Evolutionary conservation across 2,888 invertebrate species (phyloP), one percentile per base, ranked within the genome.

Genomic region (Rhynchonema sp.): DNA sequence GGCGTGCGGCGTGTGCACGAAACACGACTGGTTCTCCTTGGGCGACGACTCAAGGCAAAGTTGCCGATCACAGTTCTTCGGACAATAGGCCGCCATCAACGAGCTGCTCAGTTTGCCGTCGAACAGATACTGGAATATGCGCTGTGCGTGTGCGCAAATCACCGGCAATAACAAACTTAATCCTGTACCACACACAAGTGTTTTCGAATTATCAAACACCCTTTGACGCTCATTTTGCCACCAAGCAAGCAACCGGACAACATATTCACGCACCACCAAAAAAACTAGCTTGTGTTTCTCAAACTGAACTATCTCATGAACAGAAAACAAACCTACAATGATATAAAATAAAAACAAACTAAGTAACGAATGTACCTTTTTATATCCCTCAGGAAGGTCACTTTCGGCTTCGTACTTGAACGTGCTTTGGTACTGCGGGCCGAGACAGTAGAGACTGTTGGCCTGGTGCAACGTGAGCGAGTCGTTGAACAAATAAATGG

Each of bases 351-450:
- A 38, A 17, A 38, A 38, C 6, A 38, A 6, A 38, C 38, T 38
- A 13, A 17, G 6, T 13, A 38, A 38, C 38, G 9, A 38, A 86
- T 86, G 87, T 85, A 91, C 92, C 87, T 89, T 83, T 83, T 88
- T 89, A 80, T 92, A 90, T 80, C 90, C 90, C 80, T 94, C 94
- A 78, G 90, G 89, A 75, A 94, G 83, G 81, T 88, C 87, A 81
- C 90, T 92, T 82, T 96, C 98, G 81, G 92, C 94, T 82, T 96
- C 96, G 81, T 96, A 96, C 77, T 94, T 86, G 82, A 96, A 98
- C 80, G 96, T 94, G 81, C 92, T 92, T 91, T 96, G 84, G 79
- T 99, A 99, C 69, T 90, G 91, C 65, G 98, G 92, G 63, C 98
- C 98, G 70, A 99, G 82, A 68, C 92, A 83, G 78, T 92, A 92